phyloP scores from a whole-genome alignment of 2,113 vertebrate species.

The Pycnonotus jocosus region DNA sequence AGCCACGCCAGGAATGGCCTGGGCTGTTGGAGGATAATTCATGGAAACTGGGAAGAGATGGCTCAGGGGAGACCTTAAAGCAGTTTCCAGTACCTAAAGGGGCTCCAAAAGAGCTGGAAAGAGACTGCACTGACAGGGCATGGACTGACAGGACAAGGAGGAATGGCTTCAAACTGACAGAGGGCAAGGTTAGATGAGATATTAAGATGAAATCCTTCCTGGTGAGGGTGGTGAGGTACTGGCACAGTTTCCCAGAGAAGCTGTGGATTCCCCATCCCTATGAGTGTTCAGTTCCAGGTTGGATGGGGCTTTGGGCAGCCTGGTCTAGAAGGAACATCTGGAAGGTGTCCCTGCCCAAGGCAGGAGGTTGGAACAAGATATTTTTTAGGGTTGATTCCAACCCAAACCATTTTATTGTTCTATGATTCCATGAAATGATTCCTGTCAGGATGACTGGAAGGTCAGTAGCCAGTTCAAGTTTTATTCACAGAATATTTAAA shows the following conservation, averaged over 20 bases:
- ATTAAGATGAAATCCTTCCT: background rate
- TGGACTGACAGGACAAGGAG: background rate
- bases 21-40: accelerated
- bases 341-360: background rate
- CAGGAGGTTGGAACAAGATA: background rate
- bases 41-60: background rate
- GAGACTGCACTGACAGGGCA: background rate
- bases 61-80: background rate
- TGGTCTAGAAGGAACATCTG: background rate
- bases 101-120: background rate
- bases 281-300: background rate
- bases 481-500: background rate
- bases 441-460: background rate
- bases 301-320: background rate
- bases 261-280: background rate
- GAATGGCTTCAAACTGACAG: background rate
- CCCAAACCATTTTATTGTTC: background rate
- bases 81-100: background rate
- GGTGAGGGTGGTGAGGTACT: background rate
- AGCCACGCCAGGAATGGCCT: accelerated
- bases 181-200: background rate
- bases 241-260: background rate
- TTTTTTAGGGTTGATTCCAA: background rate
- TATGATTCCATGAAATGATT: background rate
- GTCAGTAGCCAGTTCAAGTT: background rate